Percentiles rank a stretch among this genome's conserved stretches.
Conservation (phyloP, 2,113 vertebrate genomes). For the Ivindomyrus marchei region DNA sequence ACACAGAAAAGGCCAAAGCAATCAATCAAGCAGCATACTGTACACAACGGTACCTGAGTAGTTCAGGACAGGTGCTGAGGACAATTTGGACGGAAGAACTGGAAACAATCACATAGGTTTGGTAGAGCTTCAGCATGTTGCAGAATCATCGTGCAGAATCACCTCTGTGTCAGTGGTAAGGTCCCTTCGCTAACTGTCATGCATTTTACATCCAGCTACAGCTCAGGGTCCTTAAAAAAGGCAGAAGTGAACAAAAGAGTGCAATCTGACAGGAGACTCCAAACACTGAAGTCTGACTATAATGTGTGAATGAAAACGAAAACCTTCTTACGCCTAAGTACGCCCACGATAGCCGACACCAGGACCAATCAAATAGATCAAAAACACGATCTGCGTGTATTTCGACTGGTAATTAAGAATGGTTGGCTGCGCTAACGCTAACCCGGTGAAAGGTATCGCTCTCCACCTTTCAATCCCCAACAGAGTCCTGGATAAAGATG, state of each 20-base stretch:
- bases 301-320: background rate
- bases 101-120: constrained; percentile 59
- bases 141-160: background rate
- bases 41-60: constrained; percentile 70
- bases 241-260: background rate
- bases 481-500: background rate
- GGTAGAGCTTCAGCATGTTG: constrained; percentile 1
- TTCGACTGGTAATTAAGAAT: background rate
- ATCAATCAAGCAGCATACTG: background rate
- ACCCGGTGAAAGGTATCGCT: background rate
- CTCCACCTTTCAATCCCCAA: background rate
- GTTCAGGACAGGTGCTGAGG: constrained; percentile 80
- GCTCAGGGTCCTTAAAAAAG: background rate
- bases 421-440: background rate
- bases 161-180: background rate
- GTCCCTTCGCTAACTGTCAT: background rate
- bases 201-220: background rate
- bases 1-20: constrained; percentile 7
- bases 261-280: background rate
- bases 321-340: background rate
- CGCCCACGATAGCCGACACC: background rate
- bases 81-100: constrained; percentile 88
- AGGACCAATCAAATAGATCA: background rate
- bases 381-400: background rate
- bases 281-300: background rate